Evolutionary conservation across 2,888 invertebrate genomes (phyloP).

Genomic region (Netelia melanura): DNA sequence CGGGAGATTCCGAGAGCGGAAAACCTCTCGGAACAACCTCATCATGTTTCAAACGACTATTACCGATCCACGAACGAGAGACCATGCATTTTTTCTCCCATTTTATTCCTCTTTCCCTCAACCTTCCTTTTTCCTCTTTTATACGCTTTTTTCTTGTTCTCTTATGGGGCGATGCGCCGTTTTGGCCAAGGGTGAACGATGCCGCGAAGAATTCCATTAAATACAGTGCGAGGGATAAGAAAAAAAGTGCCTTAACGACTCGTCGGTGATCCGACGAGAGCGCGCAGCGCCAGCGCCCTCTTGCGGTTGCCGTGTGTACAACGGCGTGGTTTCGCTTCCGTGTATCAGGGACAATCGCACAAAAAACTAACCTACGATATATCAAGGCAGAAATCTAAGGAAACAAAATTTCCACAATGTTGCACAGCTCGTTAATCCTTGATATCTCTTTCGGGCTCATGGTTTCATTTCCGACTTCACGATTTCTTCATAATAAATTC

Average conservation of each 20-base stretch:
- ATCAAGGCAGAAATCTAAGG: no score
- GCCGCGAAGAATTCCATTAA: constrained; percentile 55
- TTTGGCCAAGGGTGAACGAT: constrained; percentile 29
- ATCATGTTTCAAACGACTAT: constrained; percentile 27
- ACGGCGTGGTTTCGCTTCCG: constrained; percentile 41
- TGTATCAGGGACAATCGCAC: not conserved
- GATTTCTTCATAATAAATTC: no score
- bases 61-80: not conserved
- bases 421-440: no score
- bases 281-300: constrained; percentile 14
- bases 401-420: no score
- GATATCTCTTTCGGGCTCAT: no score
- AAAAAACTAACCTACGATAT: constrained; percentile 8
- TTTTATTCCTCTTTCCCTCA: not conserved
- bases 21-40: not conserved
- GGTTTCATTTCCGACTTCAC: no score
- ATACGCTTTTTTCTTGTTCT: not conserved
- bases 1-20: not conserved
- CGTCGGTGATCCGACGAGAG: constrained; percentile 57
- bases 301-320: constrained; percentile 15
- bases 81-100: constrained; percentile 9
- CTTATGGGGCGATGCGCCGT: constrained; percentile 5
- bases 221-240: not conserved
- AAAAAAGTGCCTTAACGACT: constrained; percentile 63
- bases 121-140: not conserved